Evolutionary conservation across 2,888 invertebrate genomes (phyloP), one percentile per base, ranked within the genome.

Genomic region (Masnerella sp.): DNA sequence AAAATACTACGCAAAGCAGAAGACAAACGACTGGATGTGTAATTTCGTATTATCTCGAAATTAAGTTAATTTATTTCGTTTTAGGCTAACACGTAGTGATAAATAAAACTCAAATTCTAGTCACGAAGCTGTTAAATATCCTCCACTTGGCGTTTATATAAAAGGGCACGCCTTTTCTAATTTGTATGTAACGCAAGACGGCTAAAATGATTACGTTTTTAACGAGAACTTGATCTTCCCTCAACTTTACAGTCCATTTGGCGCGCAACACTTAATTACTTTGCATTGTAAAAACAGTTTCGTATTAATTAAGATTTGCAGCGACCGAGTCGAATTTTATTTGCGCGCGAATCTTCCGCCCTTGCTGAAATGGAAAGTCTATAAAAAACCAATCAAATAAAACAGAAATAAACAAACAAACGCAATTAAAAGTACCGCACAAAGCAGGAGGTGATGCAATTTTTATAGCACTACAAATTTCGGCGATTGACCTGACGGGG

Each of bases 111-210:
- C 5, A 34, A 49, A 49, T 49, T 34, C 49, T 17, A 32, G 49
- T 49, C 32, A 49, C 34, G 49, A 20, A 49, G 34, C 34, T 20
- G 49, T 49, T 49, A 49, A 49, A 20, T 49, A 34, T 20, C 34
- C 11, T 47, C 32, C 47, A 47, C 30, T 47, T 30, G 43, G 34
- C 11, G 30, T 20, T 34, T 34, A 34, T 34, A 49, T 20, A 20
- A 52, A 36, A 15, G 36, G 36, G 25, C 34, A 38, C 52, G 40
- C 25, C 17, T 54, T 40, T 25, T 25, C 25, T 54, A 40, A 54
- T 54, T 54, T 54, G 40, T 40, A 54, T 54, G 52, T 54, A 54
- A 54, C 40, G 11, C 38, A 40, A 38, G 52, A 40, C 28, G 28
- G 15, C 11, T 54, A 22, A 40, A 54, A 38, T 25, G 36, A 52